A percentile compares a stretch with the other conserved stretches of the same genome.
These are phyloP conservation scores for Helicolenus hilgendorfi DNA, from an alignment of 2,797 vertebrate species.

Conservation along the genomic window DNA sequence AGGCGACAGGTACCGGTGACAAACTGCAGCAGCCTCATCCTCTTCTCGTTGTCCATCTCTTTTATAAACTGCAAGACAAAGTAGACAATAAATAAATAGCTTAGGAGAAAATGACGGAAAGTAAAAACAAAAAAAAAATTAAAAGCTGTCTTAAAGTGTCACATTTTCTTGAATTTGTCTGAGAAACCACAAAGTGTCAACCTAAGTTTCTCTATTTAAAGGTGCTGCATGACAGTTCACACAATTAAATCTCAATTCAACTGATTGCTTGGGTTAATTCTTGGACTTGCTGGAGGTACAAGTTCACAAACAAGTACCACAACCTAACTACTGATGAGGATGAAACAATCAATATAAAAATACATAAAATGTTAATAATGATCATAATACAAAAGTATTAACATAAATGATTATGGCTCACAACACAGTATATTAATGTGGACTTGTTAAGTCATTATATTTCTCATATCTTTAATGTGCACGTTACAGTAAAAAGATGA, in stretches of 20 bases:
- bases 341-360: background rate
- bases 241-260: background rate
- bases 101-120: no score
- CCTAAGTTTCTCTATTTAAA: no score
- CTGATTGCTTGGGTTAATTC: background rate
- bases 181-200: no score
- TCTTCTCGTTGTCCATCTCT: constrained; percentile 99
- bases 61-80: constrained; percentile 84
- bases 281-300: background rate
- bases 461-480: background rate
- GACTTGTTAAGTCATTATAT: background rate
- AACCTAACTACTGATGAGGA: background rate
- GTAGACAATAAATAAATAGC: no score
- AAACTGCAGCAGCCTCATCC: constrained; percentile 97
- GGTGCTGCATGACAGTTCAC: background rate
- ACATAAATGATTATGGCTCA: background rate
- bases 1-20: constrained; percentile 98
- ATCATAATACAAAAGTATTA: background rate
- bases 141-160: no score
- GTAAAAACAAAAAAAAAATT: no score
- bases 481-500: background rate
- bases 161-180: no score
- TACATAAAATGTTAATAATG: background rate
- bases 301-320: background rate
- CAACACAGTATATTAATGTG: background rate